Evolutionary conservation across 1,140 invertebrate species (phyloP), one percentile per base, ranked within the genome.

Genomic region (Eciton burchellii): DNA sequence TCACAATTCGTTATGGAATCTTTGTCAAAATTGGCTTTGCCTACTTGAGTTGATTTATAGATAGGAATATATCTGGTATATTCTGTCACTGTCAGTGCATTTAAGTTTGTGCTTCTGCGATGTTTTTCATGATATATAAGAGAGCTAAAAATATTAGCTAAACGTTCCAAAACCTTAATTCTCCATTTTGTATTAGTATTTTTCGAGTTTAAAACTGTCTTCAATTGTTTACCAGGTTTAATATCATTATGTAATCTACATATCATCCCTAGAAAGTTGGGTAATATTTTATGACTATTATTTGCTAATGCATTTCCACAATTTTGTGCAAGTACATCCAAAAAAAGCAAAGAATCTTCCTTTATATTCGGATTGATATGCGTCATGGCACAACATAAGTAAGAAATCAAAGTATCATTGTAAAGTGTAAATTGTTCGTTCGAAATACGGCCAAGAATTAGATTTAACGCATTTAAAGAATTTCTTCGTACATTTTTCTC

Each of bases 361-460:
- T 98, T 96, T 65, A 98, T 96, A 60, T 95, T 94, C 14, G 95
- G 95, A 91, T 97, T 95, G 73, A 98, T 97, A 86, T 98, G 97
- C 11, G 97, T 98, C 97, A 98, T 98, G 0, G 97, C 96, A 94
- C 97, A 98, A 43, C 96, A 95, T 43, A 98, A 91, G 90, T 98
- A 97, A 12, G 97, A 96, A 52, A 95, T 95, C 56, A 98, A 92
- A 11, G 97, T 95, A 83, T 96, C 95, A 89, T 96, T 96, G 89
- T 97, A 97, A 16, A 97, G 97, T 16, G 88, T 65, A 2, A 96
- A 87, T 76, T 95, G 94, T 54, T 93, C 91, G 16, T 83, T 85
- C 4, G 93, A 89, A 57, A 95, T 94, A 88, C 95, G 93, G 16
- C 95, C 93, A 12, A 97, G 92, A 60, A 98, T 93, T 11, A 94